Evolutionary conservation across 2,888 invertebrate species (phyloP).

Genomic region (Ormyrus labotus): DNA sequence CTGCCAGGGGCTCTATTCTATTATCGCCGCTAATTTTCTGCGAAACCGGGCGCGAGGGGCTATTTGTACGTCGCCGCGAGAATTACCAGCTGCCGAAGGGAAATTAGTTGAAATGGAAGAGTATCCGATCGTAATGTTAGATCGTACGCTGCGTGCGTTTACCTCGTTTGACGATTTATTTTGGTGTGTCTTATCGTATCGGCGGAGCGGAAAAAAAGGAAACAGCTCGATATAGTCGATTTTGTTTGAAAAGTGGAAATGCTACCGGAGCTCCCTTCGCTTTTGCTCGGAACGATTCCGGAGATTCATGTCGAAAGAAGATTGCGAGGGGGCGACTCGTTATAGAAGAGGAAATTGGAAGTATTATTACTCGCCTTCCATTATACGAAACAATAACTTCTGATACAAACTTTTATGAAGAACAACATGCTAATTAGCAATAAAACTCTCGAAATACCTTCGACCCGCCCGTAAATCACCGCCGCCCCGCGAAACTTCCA

Average conservation of each 20-base stretch:
- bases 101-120: not conserved
- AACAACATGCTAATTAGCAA: no score
- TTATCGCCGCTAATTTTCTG: not conserved
- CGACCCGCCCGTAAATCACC: no score
- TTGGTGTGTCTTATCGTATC: not conserved
- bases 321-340: conserved; percentile 25
- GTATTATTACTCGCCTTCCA: conserved; percentile 34
- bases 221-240: conserved; percentile 35
- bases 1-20: conserved; percentile 35
- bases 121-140: no score
- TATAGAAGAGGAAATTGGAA: conserved; percentile 51
- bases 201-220: conserved; percentile 44
- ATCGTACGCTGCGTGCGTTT: no score
- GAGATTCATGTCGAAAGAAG: conserved; percentile 31
- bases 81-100: not conserved
- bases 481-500: no score
- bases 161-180: not conserved
- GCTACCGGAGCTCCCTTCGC: conserved; percentile 1
- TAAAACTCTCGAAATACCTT: no score
- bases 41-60: not conserved
- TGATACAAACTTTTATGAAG: conserved; percentile 6
- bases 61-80: not conserved
- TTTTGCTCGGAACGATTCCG: conserved; percentile 12
- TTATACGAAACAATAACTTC: conserved; percentile 29
- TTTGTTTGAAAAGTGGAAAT: conserved; percentile 44